A percentile compares a stretch with the other conserved stretches of the same genome.
These are phyloP conservation scores for Coranthus polyacanthus DNA, from an alignment of 2,797 vertebrate genomes.

Conservation along the genomic window DNA sequence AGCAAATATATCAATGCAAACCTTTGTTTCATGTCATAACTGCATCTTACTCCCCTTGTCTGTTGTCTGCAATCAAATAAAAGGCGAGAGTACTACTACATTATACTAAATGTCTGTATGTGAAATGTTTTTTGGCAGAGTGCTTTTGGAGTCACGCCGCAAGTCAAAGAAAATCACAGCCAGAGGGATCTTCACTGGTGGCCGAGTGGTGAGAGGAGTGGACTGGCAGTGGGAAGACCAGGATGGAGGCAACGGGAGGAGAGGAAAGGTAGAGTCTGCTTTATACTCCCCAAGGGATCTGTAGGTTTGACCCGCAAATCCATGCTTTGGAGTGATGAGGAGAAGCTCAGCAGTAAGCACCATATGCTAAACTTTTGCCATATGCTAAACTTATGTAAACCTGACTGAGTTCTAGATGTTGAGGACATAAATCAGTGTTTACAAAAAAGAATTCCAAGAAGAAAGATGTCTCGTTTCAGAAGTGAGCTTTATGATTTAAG, in stretches of 20 bases:
- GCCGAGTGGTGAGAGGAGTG: constrained; percentile 96
- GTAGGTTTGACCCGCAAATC: not conserved
- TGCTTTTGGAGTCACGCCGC: constrained; percentile 96
- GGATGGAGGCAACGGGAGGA: constrained; percentile 97
- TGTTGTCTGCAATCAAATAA: not conserved
- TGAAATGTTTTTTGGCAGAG: constrained; percentile 79
- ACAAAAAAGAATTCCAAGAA: too few relatives aligned
- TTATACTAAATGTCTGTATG: not conserved
- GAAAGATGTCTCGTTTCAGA: too few relatives aligned
- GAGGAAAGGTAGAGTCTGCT: constrained; percentile 92
- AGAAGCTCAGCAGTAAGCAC: not conserved
- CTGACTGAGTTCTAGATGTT: too few relatives aligned
- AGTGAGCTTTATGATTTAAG: too few relatives aligned
- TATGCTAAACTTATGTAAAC: not conserved
- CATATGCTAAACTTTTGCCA: too few relatives aligned
- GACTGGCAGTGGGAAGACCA: constrained; percentile 99
- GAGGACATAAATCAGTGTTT: too few relatives aligned
- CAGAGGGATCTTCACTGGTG: constrained; percentile 97
- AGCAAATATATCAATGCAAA: constrained; percentile 7
- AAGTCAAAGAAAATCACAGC: constrained; percentile 99
- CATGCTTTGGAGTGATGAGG: not conserved
- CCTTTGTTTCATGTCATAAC: not conserved
- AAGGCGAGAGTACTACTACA: too few relatives aligned
- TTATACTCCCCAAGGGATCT: not conserved
- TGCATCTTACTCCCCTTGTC: not conserved